Conservation (phyloP, 2,888 invertebrate genomes). For the Tanypteryx hageni region DNA sequence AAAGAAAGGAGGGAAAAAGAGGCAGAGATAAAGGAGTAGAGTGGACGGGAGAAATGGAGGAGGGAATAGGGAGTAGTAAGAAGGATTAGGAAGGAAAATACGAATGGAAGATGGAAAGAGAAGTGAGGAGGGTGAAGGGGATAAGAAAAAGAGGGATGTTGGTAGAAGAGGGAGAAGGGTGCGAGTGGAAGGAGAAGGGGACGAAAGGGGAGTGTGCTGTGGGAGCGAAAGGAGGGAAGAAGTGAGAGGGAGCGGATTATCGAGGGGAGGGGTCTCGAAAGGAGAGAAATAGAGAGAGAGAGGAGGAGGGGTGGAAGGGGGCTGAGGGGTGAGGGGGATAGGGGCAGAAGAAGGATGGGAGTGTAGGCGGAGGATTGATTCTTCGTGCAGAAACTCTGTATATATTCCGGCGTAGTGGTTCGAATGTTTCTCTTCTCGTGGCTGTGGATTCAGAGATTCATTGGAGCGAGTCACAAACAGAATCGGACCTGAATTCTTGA, state of each 20-base stretch:
- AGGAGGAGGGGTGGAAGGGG: neutral
- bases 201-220: neutral
- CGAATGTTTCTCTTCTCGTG: neutral
- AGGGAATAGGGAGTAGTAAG: neutral
- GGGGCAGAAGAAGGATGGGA: neutral
- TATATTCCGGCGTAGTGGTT: conserved; percentile 22
- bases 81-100: neutral
- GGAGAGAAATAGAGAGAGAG: too few species aligned
- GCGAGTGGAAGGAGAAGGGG: neutral
- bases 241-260: neutral
- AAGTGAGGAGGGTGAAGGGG: neutral
- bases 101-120: neutral
- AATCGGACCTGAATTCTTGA: conserved; percentile 24
- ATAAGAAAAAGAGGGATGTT: neutral
- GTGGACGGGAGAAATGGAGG: neutral
- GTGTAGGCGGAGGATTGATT: conserved; percentile 15
- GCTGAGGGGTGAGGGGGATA: too few species aligned
- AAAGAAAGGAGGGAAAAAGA: neutral
- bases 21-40: neutral
- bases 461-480: conserved; percentile 30
- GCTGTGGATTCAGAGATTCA: neutral
- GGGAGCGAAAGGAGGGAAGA: neutral
- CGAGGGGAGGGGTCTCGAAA: neutral
- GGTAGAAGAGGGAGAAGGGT: neutral
- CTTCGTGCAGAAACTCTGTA: conserved; percentile 6